phyloP scores from a whole-genome alignment of 1,140 invertebrate genomes.

The Drosophila melanica region DNA sequence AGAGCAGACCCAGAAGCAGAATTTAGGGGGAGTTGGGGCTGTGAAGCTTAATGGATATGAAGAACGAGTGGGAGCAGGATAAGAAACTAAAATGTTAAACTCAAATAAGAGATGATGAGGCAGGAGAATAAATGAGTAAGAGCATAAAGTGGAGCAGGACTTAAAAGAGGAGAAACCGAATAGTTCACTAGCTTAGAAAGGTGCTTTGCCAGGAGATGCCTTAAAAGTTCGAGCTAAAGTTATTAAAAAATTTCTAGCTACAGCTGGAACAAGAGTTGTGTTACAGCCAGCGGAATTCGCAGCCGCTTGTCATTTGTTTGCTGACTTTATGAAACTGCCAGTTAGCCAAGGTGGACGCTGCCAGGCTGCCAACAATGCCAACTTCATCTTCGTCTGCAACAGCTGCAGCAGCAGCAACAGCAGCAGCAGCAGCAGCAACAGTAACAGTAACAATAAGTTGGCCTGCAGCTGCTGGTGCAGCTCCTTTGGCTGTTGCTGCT shows the following conservation, averaged over 20 bases:
- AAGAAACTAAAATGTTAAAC: too few relatives aligned
- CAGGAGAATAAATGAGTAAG: neutral
- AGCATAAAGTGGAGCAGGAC: neutral
- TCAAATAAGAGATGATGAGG: neutral
- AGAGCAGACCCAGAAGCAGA: neutral
- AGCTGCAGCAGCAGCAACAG: slow-evolving; percentile 17
- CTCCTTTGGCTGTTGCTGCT: slow-evolving; percentile 10
- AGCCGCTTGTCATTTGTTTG: slow-evolving; percentile 73
- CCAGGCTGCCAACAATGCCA: slow-evolving; percentile 51
- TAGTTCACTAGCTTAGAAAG: too few relatives aligned
- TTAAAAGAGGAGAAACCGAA: neutral
- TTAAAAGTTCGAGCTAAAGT: neutral
- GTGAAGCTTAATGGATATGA: neutral
- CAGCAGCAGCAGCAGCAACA: slow-evolving; percentile 26
- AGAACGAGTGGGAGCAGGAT: too few relatives aligned
- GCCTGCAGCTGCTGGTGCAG: slow-evolving; percentile 12
- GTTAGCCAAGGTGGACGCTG: slow-evolving; percentile 1
- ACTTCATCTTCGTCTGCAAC: slow-evolving; percentile 69
- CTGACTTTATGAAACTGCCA: slow-evolving; percentile 68
- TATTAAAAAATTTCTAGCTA: neutral
- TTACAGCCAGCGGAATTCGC: slow-evolving; percentile 25
- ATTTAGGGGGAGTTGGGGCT: neutral
- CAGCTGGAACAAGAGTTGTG: slow-evolving; percentile 18
- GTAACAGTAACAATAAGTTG: slow-evolving; percentile 55
- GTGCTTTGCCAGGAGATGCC: neutral